These are phyloP conservation scores for Amblyornis subalaris DNA, from an alignment of 2,113 vertebrate genomes.

Conservation along the genomic window DNA sequence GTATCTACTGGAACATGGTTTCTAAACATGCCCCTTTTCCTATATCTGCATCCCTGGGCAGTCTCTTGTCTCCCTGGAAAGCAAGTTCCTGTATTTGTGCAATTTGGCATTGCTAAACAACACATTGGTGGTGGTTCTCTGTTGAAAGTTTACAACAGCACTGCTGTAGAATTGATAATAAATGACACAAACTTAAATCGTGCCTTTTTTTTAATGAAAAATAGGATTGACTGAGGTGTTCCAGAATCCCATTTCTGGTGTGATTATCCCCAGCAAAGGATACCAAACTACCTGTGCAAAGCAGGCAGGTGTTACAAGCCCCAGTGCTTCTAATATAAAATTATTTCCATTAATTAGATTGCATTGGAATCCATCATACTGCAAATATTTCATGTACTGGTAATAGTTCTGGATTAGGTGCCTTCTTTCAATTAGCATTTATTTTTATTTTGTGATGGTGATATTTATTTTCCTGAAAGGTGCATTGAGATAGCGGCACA, in stretches of 20 bases:
- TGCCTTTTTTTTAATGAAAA: neutral
- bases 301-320: neutral
- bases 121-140: neutral
- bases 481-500: neutral
- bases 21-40: neutral
- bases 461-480: neutral
- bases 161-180: neutral
- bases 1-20: neutral
- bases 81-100: neutral
- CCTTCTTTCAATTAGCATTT: neutral
- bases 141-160: neutral
- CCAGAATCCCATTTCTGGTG: neutral
- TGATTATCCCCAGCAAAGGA: neutral
- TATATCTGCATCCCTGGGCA: neutral
- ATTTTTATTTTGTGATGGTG: neutral
- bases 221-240: neutral
- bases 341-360: neutral
- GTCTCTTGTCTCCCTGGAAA: neutral
- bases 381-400: neutral
- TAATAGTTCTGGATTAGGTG: neutral
- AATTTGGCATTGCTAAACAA: neutral
- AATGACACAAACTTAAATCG: neutral
- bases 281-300: neutral
- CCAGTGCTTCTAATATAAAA: neutral
- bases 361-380: neutral